Conservation (phyloP, 2,888 invertebrate species). For the Phrixothrix hirtus region DNA sequence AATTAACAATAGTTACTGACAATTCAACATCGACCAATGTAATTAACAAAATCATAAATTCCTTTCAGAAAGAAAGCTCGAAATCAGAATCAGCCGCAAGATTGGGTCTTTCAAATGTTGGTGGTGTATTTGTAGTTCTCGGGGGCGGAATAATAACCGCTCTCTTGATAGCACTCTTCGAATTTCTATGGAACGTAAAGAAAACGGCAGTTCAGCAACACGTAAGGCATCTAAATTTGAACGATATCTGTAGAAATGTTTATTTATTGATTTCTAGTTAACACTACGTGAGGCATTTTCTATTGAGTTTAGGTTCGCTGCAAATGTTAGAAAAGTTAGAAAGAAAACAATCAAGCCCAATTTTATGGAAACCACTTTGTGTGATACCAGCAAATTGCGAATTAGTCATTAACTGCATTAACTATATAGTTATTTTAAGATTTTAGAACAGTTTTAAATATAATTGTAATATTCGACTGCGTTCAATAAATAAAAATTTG, state of each 20-base stretch:
- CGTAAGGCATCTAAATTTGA: slow-evolving; percentile 56
- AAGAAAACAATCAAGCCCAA: slow-evolving; percentile 65
- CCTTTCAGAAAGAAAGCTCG: slow-evolving; percentile 35
- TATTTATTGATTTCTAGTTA: slow-evolving; percentile 60
- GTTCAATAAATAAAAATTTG: too few relatives aligned
- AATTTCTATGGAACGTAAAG: slow-evolving; percentile 84
- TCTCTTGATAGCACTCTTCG: slow-evolving; percentile 74
- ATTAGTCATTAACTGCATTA: too few relatives aligned
- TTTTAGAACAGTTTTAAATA: neutral
- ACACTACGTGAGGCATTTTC: slow-evolving; percentile 69
- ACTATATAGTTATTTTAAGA: neutral
- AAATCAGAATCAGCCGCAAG: slow-evolving; percentile 57
- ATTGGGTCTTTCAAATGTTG: slow-evolving; percentile 83
- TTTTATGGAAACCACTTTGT: slow-evolving; percentile 1
- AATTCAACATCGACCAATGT: neutral
- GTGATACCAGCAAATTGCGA: neutral
- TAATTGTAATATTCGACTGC: neutral
- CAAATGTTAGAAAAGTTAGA: slow-evolving; percentile 72
- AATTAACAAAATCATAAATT: slow-evolving; percentile 2
- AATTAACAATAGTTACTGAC: neutral
- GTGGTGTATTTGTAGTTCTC: slow-evolving; percentile 88
- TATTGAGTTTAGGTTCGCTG: slow-evolving; percentile 71
- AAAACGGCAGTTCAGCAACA: slow-evolving; percentile 77
- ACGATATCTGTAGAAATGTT: neutral
- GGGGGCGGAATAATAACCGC: slow-evolving; percentile 73